Conservation (phyloP, 2,888 invertebrate genomes). For the Macroteleia sp. region DNA sequence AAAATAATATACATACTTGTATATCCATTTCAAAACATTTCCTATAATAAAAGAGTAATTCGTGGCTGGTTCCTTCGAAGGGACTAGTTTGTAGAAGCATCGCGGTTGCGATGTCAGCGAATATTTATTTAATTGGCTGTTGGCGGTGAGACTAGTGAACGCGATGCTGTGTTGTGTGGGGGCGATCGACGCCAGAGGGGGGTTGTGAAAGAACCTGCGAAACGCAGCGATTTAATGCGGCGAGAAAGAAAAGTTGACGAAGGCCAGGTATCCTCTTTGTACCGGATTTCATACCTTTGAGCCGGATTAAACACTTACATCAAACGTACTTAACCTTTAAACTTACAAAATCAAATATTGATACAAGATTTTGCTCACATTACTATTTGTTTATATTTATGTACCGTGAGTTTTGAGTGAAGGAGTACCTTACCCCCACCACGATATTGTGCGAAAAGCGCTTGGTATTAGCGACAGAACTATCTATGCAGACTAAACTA, state of each 20-base stretch:
- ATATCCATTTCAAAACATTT: constrained; percentile 20
- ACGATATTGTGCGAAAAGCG: no score
- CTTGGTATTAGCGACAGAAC: no score
- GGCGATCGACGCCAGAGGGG: constrained; percentile 73
- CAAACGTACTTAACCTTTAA: neutral
- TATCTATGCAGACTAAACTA: no score
- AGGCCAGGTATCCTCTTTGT: constrained; percentile 39
- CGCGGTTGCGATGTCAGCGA: constrained; percentile 82
- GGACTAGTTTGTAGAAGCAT: constrained; percentile 81
- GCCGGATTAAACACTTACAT: constrained; percentile 30
- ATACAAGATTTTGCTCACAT: no score
- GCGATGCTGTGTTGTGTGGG: constrained; percentile 80
- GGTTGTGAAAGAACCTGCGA: constrained; percentile 55
- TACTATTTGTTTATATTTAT: no score
- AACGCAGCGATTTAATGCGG: constrained; percentile 55
- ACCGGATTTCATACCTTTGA: constrained; percentile 9
- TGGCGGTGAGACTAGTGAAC: constrained; percentile 76
- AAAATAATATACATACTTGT: no score
- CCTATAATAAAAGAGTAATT: no score
- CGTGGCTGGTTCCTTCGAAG: constrained; percentile 71
- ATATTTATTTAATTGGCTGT: constrained; percentile 83
- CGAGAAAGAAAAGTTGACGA: constrained; percentile 77
- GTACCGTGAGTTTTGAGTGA: no score
- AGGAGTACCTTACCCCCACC: no score
- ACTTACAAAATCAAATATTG: neutral